These are phyloP conservation scores for Tiliacea citrago DNA, from an alignment of 2,888 invertebrate species.

Conservation along the genomic window DNA sequence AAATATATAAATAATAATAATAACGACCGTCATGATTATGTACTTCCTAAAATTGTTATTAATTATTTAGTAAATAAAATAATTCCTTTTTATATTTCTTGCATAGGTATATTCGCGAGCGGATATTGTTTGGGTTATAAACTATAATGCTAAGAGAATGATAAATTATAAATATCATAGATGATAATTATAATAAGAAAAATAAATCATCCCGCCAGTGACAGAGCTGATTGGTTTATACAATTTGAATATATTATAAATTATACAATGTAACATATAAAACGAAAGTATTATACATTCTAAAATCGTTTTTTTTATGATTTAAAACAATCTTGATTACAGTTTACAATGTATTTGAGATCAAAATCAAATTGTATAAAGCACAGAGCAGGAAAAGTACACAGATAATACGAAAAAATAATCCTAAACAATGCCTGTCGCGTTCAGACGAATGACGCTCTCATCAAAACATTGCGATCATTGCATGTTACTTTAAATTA, in stretches of 20 bases:
- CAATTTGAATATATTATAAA: conserved; percentile 47
- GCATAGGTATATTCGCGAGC: conserved; percentile 67
- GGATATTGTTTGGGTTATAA: conserved; percentile 67
- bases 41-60: conserved; percentile 80
- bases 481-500: conserved; percentile 69
- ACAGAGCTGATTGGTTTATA: conserved; percentile 49
- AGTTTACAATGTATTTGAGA: conserved; percentile 12
- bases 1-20: conserved; percentile 64
- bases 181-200: conserved; percentile 58
- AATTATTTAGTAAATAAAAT: conserved; percentile 76
- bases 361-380: conserved; percentile 55
- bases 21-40: conserved; percentile 69
- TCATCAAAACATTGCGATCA: conserved; percentile 64
- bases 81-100: conserved; percentile 66
- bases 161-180: conserved; percentile 65
- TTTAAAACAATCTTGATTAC: conserved; percentile 21
- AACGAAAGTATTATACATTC: conserved; percentile 42
- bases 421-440: conserved; percentile 57
- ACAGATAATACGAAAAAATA: conserved; percentile 22
- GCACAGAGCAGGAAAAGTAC: conserved; percentile 29
- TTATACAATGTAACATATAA: conserved; percentile 12
- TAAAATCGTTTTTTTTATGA: conserved; percentile 10
- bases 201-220: conserved; percentile 37
- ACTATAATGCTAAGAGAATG: conserved; percentile 53
- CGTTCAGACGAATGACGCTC: conserved; percentile 39